Conservation (phyloP, 2,797 vertebrate species). For the Chromis chromis region DNA sequence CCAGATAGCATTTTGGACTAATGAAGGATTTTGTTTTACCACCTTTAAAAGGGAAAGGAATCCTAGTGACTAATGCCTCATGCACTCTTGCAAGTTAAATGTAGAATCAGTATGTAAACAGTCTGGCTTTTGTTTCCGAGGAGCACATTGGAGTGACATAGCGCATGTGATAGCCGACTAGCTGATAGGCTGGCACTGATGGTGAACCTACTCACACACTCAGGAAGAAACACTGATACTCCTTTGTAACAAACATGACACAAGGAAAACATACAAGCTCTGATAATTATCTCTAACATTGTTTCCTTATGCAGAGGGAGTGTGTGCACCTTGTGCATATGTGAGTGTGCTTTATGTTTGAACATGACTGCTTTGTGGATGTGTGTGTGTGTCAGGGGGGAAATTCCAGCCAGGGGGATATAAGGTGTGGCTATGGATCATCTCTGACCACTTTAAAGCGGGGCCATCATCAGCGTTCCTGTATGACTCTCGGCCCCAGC, state of each 20-base stretch:
- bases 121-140: slow-evolving; percentile 82
- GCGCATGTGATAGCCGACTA: slow-evolving; percentile 48
- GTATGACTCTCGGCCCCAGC: slow-evolving; percentile 74
- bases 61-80: slow-evolving; percentile 69
- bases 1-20: slow-evolving; percentile 50
- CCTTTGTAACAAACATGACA: slow-evolving; percentile 33
- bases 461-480: slow-evolving; percentile 74
- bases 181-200: slow-evolving; percentile 62
- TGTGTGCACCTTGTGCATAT: slow-evolving; percentile 6
- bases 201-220: slow-evolving; percentile 49
- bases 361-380: slow-evolving; percentile 36
- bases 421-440: slow-evolving; percentile 81
- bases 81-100: slow-evolving; percentile 66
- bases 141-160: slow-evolving; percentile 74
- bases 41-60: slow-evolving; percentile 80
- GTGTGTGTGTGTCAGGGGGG: slow-evolving; percentile 68
- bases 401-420: slow-evolving; percentile 80
- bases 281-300: background rate
- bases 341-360: slow-evolving; percentile 24
- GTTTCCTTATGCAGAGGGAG: slow-evolving; percentile 19
- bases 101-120: slow-evolving; percentile 79
- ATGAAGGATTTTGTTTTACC: slow-evolving; percentile 60
- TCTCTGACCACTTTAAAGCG: slow-evolving; percentile 84
- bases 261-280: background rate
- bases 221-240: slow-evolving; percentile 36